Percentiles rank a stretch among this genome's conserved stretches.
phyloP scores from a whole-genome alignment of 1,140 invertebrate genomes.

The Zaprionus tsacasi region DNA sequence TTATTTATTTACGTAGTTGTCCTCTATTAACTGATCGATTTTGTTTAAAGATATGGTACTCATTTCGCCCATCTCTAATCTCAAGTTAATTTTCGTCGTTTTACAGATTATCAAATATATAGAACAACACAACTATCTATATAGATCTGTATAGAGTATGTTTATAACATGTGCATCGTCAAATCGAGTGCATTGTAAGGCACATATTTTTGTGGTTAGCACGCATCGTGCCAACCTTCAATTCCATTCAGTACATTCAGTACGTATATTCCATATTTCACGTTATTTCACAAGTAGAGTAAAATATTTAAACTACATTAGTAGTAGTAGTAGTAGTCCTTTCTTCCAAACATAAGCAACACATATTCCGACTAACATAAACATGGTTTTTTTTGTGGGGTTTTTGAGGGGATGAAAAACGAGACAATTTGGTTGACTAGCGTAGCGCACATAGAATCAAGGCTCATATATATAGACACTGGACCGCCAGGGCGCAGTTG shows the following conservation, averaged over 20 bases:
- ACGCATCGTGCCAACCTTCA: constrained; percentile 9
- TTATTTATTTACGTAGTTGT: neutral
- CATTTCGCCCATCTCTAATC: constrained; percentile 15
- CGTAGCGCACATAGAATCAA: constrained; percentile 30
- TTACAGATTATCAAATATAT: constrained; percentile 21
- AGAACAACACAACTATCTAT: neutral
- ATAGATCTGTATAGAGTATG: neutral
- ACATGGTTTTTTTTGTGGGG: neutral
- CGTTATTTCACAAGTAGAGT: neutral
- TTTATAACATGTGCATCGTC: constrained; percentile 31
- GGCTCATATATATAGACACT: constrained; percentile 73
- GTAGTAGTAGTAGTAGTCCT: too few species aligned
- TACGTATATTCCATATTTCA: neutral
- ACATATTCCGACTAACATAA: neutral
- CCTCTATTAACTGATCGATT: neutral
- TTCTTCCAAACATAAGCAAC: neutral
- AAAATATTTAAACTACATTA: neutral
- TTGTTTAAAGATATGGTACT: neutral
- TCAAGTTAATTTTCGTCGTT: constrained; percentile 10
- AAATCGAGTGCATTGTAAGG: constrained; percentile 34
- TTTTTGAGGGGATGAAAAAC: neutral
- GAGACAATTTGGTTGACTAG: constrained; percentile 61
- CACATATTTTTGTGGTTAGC: constrained; percentile 13
- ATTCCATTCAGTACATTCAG: constrained; percentile 21
- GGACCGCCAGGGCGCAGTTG: constrained; percentile 61